phyloP scores from a whole-genome alignment of 2,797 vertebrate species.

The Catostomus latipinnis region DNA sequence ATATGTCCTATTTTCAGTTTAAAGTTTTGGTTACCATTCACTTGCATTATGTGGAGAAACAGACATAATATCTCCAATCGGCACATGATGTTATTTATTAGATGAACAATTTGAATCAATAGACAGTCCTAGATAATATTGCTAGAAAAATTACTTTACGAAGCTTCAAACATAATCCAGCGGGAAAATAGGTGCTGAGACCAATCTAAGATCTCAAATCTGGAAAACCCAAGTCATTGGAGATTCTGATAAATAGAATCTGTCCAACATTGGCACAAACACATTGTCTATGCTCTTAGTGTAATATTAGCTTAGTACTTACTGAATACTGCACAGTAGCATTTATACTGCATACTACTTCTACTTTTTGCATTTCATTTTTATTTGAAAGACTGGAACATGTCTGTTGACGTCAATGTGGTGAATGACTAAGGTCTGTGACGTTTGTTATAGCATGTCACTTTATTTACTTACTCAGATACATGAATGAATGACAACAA shows the following conservation, averaged over 20 bases:
- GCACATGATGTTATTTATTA: too few relatives aligned
- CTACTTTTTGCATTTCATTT: too few relatives aligned
- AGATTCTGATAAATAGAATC: not conserved
- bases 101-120: too few relatives aligned
- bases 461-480: not conserved
- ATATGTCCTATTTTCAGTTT: too few relatives aligned
- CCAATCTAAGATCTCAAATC: not conserved
- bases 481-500: not conserved
- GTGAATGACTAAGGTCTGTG: slow-evolving; percentile 22
- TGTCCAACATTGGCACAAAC: not conserved
- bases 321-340: not conserved
- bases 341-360: too few relatives aligned
- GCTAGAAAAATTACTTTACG: not conserved
- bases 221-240: not conserved
- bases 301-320: not conserved
- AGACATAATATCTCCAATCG: too few relatives aligned
- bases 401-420: not conserved
- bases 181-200: not conserved
- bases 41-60: too few relatives aligned
- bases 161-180: not conserved
- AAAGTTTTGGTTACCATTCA: too few relatives aligned
- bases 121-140: not conserved
- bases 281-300: not conserved
- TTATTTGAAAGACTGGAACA: not conserved
- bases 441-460: not conserved